These are phyloP conservation scores for Aphyosemion australe DNA, from an alignment of 2,113 vertebrate species.

Conservation along the genomic window DNA sequence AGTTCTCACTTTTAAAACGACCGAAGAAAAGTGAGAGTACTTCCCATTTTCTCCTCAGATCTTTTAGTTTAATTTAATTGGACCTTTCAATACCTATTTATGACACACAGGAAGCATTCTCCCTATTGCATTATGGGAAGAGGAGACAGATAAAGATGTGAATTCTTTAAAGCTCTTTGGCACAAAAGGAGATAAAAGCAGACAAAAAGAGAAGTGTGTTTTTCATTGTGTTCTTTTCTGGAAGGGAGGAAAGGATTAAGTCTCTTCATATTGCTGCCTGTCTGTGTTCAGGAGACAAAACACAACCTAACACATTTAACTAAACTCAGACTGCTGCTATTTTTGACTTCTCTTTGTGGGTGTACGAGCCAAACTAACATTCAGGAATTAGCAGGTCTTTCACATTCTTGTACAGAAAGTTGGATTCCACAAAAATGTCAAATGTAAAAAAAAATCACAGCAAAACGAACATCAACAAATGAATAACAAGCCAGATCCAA, in stretches of 20 bases:
- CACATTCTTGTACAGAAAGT: background rate
- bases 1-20: slow-evolving; percentile 61
- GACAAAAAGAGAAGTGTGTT: slow-evolving; percentile 74
- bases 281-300: slow-evolving; percentile 55
- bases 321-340: slow-evolving; percentile 17
- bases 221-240: slow-evolving; percentile 67
- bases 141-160: slow-evolving; percentile 67
- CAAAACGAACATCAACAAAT: slow-evolving; percentile 33
- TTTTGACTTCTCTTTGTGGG: slow-evolving; percentile 27
- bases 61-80: slow-evolving; percentile 84
- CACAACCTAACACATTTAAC: slow-evolving; percentile 44
- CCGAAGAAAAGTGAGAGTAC: slow-evolving; percentile 74
- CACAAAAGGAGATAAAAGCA: slow-evolving; percentile 77
- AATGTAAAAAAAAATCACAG: background rate
- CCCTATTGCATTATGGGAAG: slow-evolving; percentile 77
- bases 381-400: slow-evolving; percentile 2
- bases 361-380: slow-evolving; percentile 10
- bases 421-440: slow-evolving; percentile 1
- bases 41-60: slow-evolving; percentile 77
- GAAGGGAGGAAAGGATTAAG: slow-evolving; percentile 56
- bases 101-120: slow-evolving; percentile 79
- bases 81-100: slow-evolving; percentile 81
- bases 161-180: slow-evolving; percentile 75
- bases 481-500: slow-evolving; percentile 69
- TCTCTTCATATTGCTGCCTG: slow-evolving; percentile 51